phyloP scores from a whole-genome alignment of 2,888 invertebrate genomes.

The Caenorhabditis virilis region DNA sequence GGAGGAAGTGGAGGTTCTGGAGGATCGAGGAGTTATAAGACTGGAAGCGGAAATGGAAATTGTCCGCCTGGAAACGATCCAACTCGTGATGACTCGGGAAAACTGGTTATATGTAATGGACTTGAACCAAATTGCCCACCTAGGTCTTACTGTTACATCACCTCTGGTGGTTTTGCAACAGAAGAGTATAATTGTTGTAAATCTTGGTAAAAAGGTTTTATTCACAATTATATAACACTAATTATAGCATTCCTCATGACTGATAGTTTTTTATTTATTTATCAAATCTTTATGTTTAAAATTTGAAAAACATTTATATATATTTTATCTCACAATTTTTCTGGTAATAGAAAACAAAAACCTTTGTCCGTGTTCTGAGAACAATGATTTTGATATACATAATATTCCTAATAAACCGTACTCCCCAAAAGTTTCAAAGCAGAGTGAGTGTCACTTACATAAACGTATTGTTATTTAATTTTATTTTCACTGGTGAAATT shows the following conservation, averaged over 20 bases:
- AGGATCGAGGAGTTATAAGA: constrained; percentile 43
- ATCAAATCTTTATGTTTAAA: neutral
- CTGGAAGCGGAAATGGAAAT: constrained; percentile 55
- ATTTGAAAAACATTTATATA: constrained; percentile 1
- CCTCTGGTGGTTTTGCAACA: constrained; percentile 63
- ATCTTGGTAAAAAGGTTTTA: constrained; percentile 52
- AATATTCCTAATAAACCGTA: no score
- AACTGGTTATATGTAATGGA: constrained; percentile 62
- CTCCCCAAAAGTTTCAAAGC: no score
- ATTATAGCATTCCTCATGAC: constrained; percentile 3
- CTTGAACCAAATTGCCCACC: constrained; percentile 67
- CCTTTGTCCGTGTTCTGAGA: constrained; percentile 7
- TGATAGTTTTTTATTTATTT: neutral
- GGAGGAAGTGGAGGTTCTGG: constrained; percentile 25
- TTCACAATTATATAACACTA: neutral
- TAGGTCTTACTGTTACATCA: constrained; percentile 67
- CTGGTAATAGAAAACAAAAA: constrained; percentile 36
- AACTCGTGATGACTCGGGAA: constrained; percentile 52
- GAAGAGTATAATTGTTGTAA: constrained; percentile 68
- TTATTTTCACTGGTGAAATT: constrained; percentile 10
- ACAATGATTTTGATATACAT: no score
- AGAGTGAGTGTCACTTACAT: constrained; percentile 45
- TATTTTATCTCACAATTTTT: constrained; percentile 7
- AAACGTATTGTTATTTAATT: constrained; percentile 7
- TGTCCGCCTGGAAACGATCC: constrained; percentile 67